A percentile compares a stretch with the other conserved stretches of the same genome.
Evolutionary conservation across 2,888 invertebrate genomes (phyloP).

Genomic region (Belgica antarctica): DNA sequence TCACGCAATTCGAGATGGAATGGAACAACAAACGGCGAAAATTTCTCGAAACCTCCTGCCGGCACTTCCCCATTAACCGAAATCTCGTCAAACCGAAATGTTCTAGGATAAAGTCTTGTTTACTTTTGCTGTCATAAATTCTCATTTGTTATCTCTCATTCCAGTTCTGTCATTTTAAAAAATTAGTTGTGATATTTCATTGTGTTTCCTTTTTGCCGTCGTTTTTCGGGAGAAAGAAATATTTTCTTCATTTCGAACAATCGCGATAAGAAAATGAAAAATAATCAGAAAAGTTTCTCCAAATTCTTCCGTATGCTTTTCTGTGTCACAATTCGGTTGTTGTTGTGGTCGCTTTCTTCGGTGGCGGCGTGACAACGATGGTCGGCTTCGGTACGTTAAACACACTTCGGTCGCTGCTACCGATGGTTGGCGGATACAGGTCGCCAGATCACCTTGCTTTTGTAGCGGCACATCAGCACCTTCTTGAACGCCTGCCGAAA

Average conservation of each 20-base stretch:
- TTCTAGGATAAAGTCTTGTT: slow-evolving; percentile 32
- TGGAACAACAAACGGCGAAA: too few species aligned
- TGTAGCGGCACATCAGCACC: slow-evolving; percentile 75
- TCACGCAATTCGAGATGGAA: too few species aligned
- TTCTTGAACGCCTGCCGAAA: slow-evolving; percentile 89
- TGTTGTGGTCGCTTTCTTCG: neutral
- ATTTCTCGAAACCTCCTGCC: too few species aligned
- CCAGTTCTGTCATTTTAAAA: slow-evolving; percentile 38
- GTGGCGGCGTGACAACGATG: slow-evolving; percentile 25
- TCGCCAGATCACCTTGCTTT: slow-evolving; percentile 46
- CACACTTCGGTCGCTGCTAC: slow-evolving; percentile 23
- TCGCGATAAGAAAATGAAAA: neutral
- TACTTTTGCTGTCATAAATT: slow-evolving; percentile 35
- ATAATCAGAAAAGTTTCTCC: neutral
- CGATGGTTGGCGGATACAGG: slow-evolving; percentile 33
- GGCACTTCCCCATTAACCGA: too few species aligned
- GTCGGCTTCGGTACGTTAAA: slow-evolving; percentile 19
- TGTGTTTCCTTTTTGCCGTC: too few species aligned
- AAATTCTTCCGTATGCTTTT: neutral
- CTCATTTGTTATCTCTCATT: slow-evolving; percentile 39
- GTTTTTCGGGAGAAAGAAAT: neutral
- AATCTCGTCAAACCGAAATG: too few species aligned
- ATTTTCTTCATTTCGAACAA: neutral
- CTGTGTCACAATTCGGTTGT: slow-evolving; percentile 29
- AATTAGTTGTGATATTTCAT: slow-evolving; percentile 38